Evolutionary conservation across 1,140 invertebrate species (phyloP), one percentile per base, ranked within the genome.

Genomic region (Ptiloglossa arizonensis): DNA sequence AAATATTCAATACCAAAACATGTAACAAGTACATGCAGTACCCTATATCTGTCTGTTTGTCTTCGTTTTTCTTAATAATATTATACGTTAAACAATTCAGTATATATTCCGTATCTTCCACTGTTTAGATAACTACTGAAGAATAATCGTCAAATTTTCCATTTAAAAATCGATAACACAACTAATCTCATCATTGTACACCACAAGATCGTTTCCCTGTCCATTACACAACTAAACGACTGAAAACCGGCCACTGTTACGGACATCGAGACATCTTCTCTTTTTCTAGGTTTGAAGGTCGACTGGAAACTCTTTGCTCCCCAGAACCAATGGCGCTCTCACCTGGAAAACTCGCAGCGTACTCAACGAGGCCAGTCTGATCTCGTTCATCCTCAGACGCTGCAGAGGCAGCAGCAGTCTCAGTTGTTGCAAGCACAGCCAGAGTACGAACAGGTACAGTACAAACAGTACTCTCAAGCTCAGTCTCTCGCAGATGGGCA

Each of bases 301-400:
- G 86, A 89, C 41, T 90, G 88, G 88, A 90, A 91, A 32, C 79
- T 86, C 0, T 88, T 87, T 62, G 76, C 83, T 0, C 87, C 87
- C 0, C 85, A 71, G n/a, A 78, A 54, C 0, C 77, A 80, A 68
- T 87, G 82, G 82, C 89, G 75, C 11, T 50, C 83, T 5, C 85
- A 87, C 6, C n/a, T 80, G 19, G 75, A 82, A 24, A 81, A 80
- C 29, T 27, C 82, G 0, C 75, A 87, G 19, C 79, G 85, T 0
- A 9, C n/a, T 19, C 73, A 91, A 52, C 87, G 86, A 41, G 75
- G 72, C 1, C 83, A 91, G 54, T 17, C 27, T 17, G 54, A 57
- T 38, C 41, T 52, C 0, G 60, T 52, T 1, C 63, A 74, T 6
- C n/a, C 22, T 2, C 74, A 86, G 15, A 68, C 71, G 13, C 19